Conservation (phyloP, 2,113 vertebrate genomes). For the Oreochromis niloticus region DNA sequence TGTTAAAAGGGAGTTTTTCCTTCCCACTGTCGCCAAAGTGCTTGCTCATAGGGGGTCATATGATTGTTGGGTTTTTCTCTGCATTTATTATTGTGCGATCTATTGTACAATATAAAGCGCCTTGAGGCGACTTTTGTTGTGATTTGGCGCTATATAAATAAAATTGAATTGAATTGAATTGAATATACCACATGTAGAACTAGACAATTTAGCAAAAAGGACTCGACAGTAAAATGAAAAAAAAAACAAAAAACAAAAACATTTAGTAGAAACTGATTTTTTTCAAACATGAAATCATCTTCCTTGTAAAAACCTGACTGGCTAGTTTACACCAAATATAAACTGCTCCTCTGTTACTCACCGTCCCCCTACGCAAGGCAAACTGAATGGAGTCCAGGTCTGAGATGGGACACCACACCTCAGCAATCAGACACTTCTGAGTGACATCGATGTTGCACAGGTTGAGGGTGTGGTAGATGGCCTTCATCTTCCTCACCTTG, state of each 20-base stretch:
- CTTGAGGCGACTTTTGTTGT: no score
- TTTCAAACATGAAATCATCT: background rate
- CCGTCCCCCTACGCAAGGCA: constrained; percentile 93
- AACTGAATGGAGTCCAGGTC: constrained; percentile 98
- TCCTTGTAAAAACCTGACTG: background rate
- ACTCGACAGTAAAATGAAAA: fast-evolving
- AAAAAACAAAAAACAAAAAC: fast-evolving
- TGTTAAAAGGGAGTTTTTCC: no score
- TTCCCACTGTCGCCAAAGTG: no score
- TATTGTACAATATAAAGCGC: no score
- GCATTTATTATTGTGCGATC: no score
- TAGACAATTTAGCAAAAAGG: background rate
- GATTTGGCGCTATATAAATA: no score
- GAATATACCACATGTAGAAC: background rate
- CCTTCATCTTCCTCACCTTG: constrained; percentile 99
- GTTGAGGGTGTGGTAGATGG: constrained; percentile 97
- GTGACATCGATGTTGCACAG: constrained; percentile 98
- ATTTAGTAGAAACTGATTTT: background rate
- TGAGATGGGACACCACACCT: constrained; percentile 95
- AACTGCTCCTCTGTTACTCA: constrained; percentile 66
- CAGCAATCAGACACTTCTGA: constrained; percentile 97
- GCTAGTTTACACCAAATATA: background rate
- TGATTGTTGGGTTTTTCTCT: no score
- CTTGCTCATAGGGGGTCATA: no score
- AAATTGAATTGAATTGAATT: no score